phyloP scores from a whole-genome alignment of 2,888 invertebrate genomes.

The Scrobipalpa atriplicella region DNA sequence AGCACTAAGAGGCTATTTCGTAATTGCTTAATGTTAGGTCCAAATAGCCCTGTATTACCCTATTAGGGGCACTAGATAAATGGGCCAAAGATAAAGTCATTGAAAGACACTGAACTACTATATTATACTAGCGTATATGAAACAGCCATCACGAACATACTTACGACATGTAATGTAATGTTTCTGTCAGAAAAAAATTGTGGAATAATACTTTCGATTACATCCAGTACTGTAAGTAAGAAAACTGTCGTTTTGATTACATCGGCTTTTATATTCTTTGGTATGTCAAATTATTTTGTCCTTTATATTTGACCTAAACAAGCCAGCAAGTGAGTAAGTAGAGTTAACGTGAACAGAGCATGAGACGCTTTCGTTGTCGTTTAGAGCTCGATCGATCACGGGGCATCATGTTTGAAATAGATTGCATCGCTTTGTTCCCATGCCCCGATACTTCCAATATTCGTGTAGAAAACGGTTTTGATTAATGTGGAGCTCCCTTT shows the following conservation, averaged over 20 bases:
- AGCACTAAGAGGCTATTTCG: background rate
- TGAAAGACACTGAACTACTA: no score
- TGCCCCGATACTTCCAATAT: slow-evolving; percentile 23
- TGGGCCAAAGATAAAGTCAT: background rate
- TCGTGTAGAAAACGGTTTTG: slow-evolving; percentile 14
- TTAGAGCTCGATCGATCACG: slow-evolving; percentile 31
- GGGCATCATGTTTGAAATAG: slow-evolving; percentile 27
- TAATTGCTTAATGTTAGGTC: slow-evolving; percentile 5
- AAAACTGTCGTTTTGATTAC: no score
- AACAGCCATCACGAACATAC: no score
- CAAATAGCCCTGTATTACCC: background rate
- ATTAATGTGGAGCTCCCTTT: slow-evolving; percentile 21
- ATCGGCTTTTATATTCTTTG: no score
- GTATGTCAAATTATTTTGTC: no score
- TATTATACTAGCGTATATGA: no score
- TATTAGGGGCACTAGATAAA: background rate
- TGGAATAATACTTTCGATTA: no score
- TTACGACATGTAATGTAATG: no score
- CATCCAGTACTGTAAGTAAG: no score
- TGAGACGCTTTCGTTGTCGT: slow-evolving; percentile 19
- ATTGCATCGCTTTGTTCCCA: slow-evolving; percentile 30
- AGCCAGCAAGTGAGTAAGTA: background rate
- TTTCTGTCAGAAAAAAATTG: no score
- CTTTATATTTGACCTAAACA: no score
- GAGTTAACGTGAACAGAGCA: slow-evolving; percentile 17